phyloP scores from a whole-genome alignment of 2,888 invertebrate species.

The Napeogenes sylphis region DNA sequence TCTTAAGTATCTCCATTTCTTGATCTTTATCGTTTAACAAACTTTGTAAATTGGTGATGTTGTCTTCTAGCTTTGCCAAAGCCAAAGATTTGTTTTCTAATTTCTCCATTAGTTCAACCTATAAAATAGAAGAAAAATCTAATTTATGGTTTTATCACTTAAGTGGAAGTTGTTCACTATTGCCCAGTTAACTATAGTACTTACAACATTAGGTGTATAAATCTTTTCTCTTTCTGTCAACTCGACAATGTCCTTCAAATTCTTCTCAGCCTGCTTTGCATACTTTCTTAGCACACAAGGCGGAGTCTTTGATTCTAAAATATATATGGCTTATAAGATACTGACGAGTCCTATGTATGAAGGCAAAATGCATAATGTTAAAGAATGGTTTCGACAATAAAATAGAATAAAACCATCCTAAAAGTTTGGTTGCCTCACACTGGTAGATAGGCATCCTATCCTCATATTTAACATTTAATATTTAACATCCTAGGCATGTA shows the following conservation, averaged over 20 bases:
- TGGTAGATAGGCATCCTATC: no score
- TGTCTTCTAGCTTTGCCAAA: constrained; percentile 52
- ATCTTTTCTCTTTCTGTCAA: constrained; percentile 80
- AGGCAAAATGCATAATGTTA: no score
- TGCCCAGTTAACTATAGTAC: constrained; percentile 10
- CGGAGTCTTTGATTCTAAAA: constrained; percentile 63
- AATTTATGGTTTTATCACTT: neutral
- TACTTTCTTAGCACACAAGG: constrained; percentile 65
- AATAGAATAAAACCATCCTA: no score
- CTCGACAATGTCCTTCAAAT: constrained; percentile 74
- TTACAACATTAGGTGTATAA: constrained; percentile 62
- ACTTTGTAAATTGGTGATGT: constrained; percentile 44
- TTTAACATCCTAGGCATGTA: no score
- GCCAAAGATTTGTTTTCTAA: constrained; percentile 51
- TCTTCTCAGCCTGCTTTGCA: constrained; percentile 68
- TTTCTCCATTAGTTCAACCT: constrained; percentile 67
- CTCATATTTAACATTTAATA: no score
- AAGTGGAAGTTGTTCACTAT: neutral
- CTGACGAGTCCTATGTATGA: neutral
- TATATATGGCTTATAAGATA: constrained; percentile 3
- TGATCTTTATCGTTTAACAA: constrained; percentile 49
- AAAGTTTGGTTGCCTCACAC: no score
- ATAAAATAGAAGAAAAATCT: constrained; percentile 29
- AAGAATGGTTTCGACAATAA: no score
- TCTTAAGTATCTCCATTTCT: constrained; percentile 48